These are phyloP conservation scores for Galeruca laticollis DNA, from an alignment of 2,888 invertebrate species.

Conservation along the genomic window DNA sequence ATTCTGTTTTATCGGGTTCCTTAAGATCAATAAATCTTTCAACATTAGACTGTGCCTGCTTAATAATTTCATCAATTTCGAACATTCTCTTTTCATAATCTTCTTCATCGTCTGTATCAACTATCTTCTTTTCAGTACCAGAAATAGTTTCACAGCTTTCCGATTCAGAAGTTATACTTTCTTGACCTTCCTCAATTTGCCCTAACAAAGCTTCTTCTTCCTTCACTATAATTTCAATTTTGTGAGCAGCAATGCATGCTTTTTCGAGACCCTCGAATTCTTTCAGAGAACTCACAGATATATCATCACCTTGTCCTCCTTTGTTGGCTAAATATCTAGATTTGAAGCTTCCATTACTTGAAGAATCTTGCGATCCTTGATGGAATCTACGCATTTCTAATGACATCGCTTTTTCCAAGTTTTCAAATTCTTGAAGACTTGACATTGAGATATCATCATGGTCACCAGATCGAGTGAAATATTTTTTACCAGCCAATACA, in stretches of 20 bases:
- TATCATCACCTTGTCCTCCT: slow-evolving; percentile 85
- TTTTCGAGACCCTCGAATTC: slow-evolving; percentile 94
- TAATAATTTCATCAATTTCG: slow-evolving; percentile 77
- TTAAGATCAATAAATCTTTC: slow-evolving; percentile 73
- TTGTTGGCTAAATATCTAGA: slow-evolving; percentile 77
- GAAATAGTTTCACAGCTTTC: slow-evolving; percentile 74
- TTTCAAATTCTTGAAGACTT: slow-evolving; percentile 95
- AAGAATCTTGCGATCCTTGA: slow-evolving; percentile 84
- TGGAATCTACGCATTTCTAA: slow-evolving; percentile 81
- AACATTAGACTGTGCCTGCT: slow-evolving; percentile 76
- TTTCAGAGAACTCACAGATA: slow-evolving; percentile 87
- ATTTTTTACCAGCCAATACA: slow-evolving; percentile 84
- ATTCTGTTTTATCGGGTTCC: slow-evolving; percentile 71
- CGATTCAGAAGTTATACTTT: slow-evolving; percentile 70
- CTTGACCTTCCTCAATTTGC: slow-evolving; percentile 69
- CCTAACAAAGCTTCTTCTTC: slow-evolving; percentile 85
- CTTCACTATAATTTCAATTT: slow-evolving; percentile 84
- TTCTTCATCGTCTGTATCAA: slow-evolving; percentile 71
- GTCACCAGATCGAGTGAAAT: slow-evolving; percentile 85
- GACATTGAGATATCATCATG: slow-evolving; percentile 93
- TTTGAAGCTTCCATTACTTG: slow-evolving; percentile 85
- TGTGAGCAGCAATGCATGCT: slow-evolving; percentile 86
- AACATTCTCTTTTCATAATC: slow-evolving; percentile 77
- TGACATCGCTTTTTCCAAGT: slow-evolving; percentile 85
- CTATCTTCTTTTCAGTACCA: slow-evolving; percentile 71